phyloP scores from a whole-genome alignment of 2,888 invertebrate species.

The Cremastinae sp. region DNA sequence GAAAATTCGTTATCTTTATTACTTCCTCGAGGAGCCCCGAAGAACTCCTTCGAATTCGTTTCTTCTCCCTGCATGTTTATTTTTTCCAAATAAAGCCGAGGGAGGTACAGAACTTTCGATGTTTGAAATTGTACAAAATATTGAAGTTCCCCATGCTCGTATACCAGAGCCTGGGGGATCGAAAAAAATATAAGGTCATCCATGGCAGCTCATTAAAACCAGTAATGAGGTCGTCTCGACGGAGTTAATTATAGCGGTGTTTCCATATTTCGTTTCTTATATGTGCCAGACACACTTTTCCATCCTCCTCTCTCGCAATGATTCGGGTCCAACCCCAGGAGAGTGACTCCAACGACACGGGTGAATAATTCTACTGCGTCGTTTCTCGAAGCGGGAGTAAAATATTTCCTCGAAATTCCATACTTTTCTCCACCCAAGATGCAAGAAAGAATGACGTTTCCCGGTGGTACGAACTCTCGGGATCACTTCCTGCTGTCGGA shows the following conservation, averaged over 20 bases:
- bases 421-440: constrained; percentile 8
- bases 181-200: constrained; percentile 53
- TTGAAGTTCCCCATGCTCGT: constrained; percentile 10
- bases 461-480: background rate
- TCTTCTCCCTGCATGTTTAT: constrained; percentile 4
- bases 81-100: constrained; percentile 2
- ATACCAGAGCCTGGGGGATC: constrained; percentile 29
- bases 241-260: constrained; percentile 71
- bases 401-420: constrained; percentile 66
- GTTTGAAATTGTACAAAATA: constrained; percentile 27
- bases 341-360: constrained; percentile 52
- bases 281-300: constrained; percentile 45
- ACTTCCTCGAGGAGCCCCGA: constrained; percentile 7
- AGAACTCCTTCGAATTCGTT: constrained; percentile 1
- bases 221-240: constrained; percentile 72
- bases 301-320: constrained; percentile 27
- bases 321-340: constrained; percentile 24
- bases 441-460: constrained; percentile 15
- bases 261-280: constrained; percentile 20
- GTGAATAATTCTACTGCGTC: constrained; percentile 51
- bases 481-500: background rate
- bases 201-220: constrained; percentile 70
- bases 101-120: constrained; percentile 20
- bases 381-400: constrained; percentile 53
- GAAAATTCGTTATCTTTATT: constrained; percentile 16